These are phyloP conservation scores for Protonemura montana DNA, from an alignment of 2,888 invertebrate species.

Conservation along the genomic window DNA sequence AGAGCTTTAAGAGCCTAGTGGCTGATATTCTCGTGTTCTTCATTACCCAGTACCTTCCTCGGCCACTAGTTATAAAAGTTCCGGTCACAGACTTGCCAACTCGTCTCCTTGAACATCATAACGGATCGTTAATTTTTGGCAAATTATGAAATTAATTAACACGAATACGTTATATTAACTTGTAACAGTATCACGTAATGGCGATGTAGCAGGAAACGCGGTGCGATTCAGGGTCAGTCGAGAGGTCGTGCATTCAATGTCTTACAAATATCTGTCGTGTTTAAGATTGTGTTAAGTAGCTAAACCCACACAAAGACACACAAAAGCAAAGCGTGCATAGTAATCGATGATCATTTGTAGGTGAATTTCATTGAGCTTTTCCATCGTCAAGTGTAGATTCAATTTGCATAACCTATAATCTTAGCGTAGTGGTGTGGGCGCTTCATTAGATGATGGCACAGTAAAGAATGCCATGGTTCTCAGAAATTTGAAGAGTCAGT, in stretches of 20 bases:
- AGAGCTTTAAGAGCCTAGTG: too few relatives aligned
- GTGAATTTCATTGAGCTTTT: too few relatives aligned
- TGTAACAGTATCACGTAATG: slow-evolving; percentile 13
- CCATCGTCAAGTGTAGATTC: too few relatives aligned
- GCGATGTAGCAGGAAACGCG: background rate
- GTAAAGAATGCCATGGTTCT: too few relatives aligned
- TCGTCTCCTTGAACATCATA: background rate
- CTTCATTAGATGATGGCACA: too few relatives aligned
- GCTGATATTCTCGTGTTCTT: too few relatives aligned
- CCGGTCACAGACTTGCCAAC: background rate
- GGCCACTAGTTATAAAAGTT: background rate
- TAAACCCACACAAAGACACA: background rate
- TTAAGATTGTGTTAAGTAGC: background rate
- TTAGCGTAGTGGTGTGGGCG: too few relatives aligned
- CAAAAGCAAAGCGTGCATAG: too few relatives aligned
- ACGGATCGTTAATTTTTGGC: background rate
- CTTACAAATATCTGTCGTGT: background rate
- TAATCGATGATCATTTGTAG: too few relatives aligned
- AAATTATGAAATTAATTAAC: slow-evolving; percentile 10
- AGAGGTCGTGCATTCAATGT: background rate
- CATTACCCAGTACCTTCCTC: too few relatives aligned
- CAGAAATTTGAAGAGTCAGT: too few relatives aligned
- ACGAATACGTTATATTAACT: background rate
- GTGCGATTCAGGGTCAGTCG: background rate
- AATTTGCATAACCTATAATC: too few relatives aligned